Evolutionary conservation across 2,888 invertebrate genomes (phyloP).

Genomic region (Trichopria drosophilae): DNA sequence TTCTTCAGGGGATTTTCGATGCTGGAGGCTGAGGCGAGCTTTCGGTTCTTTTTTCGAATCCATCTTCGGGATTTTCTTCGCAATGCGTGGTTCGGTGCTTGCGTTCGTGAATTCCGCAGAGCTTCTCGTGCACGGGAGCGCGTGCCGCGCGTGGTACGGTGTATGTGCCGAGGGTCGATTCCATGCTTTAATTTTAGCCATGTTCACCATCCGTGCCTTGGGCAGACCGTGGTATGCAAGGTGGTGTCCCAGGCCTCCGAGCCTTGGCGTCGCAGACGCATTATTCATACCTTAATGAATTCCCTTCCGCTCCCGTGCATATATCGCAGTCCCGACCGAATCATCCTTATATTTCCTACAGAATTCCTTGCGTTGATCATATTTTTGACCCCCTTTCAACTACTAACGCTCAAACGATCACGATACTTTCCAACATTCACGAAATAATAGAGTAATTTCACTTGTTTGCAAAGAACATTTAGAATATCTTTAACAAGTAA

Average conservation of each 20-base stretch:
- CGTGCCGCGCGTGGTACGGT: too few species aligned
- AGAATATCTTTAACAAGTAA: too few species aligned
- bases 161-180: conserved; percentile 40
- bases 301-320: conserved; percentile 46
- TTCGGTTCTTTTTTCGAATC: conserved; percentile 20
- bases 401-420: too few species aligned
- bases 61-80: neutral
- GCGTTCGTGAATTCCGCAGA: conserved; percentile 8
- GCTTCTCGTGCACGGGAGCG: conserved; percentile 29
- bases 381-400: too few species aligned
- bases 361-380: too few species aligned
- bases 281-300: conserved; percentile 58
- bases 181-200: conserved; percentile 55
- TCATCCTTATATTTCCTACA: too few species aligned
- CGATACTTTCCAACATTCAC: too few species aligned
- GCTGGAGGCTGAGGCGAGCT: conserved; percentile 14
- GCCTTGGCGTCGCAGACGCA: conserved; percentile 57
- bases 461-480: too few species aligned
- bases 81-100: too few species aligned
- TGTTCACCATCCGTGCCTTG: conserved; percentile 45
- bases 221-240: conserved; percentile 50
- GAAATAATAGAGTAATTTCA: too few species aligned
- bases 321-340: too few species aligned
- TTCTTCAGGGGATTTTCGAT: too few species aligned
- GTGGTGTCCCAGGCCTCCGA: conserved; percentile 47